These are phyloP conservation scores for Trypoxylus dichotomus DNA, from an alignment of 1,140 invertebrate species.

Conservation along the genomic window DNA sequence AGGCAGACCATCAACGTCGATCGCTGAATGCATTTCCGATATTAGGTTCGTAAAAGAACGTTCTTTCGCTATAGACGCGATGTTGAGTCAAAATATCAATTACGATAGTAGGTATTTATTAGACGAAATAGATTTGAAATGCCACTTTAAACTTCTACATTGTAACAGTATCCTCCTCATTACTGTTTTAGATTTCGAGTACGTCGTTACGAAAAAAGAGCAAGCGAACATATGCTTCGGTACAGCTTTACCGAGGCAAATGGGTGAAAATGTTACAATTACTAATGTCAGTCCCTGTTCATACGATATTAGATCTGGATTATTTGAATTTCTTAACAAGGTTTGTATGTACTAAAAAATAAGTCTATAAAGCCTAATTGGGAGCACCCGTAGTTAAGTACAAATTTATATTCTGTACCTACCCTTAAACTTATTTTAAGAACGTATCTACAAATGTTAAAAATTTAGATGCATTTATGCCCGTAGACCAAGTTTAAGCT, in stretches of 20 bases:
- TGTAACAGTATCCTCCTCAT: background rate
- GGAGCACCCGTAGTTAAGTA: too few relatives aligned
- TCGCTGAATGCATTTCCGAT: conserved; percentile 1
- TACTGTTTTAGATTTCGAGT: background rate
- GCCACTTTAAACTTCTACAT: background rate
- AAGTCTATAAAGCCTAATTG: too few relatives aligned
- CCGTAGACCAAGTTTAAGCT: too few relatives aligned
- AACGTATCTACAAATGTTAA: too few relatives aligned
- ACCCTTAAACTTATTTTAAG: too few relatives aligned
- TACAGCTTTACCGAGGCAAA: background rate
- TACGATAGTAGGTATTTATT: background rate
- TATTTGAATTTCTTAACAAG: conserved; percentile 20
- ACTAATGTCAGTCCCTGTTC: background rate
- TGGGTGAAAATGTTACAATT: background rate
- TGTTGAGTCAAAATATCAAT: conserved; percentile 10
- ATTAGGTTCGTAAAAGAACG: background rate
- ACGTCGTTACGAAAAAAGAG: background rate
- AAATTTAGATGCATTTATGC: too few relatives aligned
- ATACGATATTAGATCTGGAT: conserved; percentile 8
- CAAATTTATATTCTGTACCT: too few relatives aligned
- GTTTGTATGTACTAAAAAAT: too few relatives aligned
- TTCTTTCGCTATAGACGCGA: background rate
- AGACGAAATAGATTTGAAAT: background rate
- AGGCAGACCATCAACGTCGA: background rate
- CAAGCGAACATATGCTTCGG: conserved; percentile 20